Conservation (phyloP, 92 coral and sea anemone genomes). For the Zoanthus sociatus region DNA sequence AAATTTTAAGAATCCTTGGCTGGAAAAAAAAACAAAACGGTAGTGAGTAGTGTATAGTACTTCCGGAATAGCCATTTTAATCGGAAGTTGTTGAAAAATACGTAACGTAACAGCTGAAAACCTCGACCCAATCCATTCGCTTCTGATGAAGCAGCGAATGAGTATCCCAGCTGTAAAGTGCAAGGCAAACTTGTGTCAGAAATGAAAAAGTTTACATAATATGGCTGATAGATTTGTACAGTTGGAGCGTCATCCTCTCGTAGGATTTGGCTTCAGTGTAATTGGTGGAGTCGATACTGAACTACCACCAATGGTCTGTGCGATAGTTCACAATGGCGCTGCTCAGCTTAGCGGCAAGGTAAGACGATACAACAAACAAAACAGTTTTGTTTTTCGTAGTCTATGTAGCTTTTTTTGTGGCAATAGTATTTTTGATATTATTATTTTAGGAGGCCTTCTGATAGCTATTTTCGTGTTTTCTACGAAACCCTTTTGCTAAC, state of each 20-base stretch:
- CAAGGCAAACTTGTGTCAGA: not conserved
- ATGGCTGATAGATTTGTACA: constrained; percentile 88
- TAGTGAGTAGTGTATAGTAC: no score
- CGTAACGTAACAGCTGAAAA: not conserved
- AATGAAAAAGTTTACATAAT: constrained; percentile 37
- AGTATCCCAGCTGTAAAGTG: not conserved
- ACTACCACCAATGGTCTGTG: constrained; percentile 99
- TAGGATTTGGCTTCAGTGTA: constrained; percentile 98
- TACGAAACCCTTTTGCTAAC: not conserved
- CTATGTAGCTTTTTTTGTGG: not conserved
- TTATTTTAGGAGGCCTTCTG: not conserved
- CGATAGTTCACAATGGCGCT: constrained; percentile 95
- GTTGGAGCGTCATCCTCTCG: constrained; percentile 94
- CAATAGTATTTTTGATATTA: not conserved
- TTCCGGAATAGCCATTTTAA: not conserved
- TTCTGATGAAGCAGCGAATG: constrained; percentile 11
- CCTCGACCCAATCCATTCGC: constrained; percentile 48
- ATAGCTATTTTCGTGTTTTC: not conserved
- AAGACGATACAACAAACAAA: not conserved
- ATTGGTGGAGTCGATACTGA: constrained; percentile 98
- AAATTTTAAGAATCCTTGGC: no score
- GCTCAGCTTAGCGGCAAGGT: constrained; percentile 96
- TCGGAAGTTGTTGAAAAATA: constrained; percentile 2
- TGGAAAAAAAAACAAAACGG: no score
- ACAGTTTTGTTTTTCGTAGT: not conserved